These are phyloP conservation scores for Tipula vernalis DNA, from an alignment of 2,888 invertebrate genomes.

Conservation along the genomic window DNA sequence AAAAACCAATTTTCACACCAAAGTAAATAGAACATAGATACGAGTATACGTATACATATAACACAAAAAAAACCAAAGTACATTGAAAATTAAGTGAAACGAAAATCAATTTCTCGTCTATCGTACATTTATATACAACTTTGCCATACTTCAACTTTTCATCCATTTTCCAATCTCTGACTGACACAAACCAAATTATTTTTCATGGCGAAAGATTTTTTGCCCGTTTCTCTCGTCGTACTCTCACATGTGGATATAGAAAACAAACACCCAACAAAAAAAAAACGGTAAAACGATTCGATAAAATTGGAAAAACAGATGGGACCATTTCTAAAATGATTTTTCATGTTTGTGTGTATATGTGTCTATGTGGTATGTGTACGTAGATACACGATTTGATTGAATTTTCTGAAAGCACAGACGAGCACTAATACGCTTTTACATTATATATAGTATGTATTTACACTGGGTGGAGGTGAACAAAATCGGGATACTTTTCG, in stretches of 20 bases:
- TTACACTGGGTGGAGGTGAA: background rate
- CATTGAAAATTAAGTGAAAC: background rate
- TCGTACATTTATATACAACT: background rate
- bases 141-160: conserved; percentile 6
- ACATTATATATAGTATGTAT: background rate
- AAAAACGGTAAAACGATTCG: background rate
- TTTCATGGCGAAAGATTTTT: conserved; percentile 10
- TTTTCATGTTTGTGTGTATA: background rate
- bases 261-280: background rate
- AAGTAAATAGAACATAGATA: background rate
- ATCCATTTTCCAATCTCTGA: conserved; percentile 10
- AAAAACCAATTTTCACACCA: background rate
- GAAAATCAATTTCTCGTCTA: conserved; percentile 1
- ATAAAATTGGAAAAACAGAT: conserved; percentile 7
- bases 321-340: conserved; percentile 1
- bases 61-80: background rate
- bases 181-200: conserved; percentile 10
- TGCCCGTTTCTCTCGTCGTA: background rate
- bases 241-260: background rate
- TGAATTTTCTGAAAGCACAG: background rate
- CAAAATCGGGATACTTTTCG: background rate
- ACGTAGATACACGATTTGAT: background rate
- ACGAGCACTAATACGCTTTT: background rate
- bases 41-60: background rate
- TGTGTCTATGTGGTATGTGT: background rate